Conservation (phyloP, 2,888 invertebrate genomes). For the Aplocera efformata region DNA sequence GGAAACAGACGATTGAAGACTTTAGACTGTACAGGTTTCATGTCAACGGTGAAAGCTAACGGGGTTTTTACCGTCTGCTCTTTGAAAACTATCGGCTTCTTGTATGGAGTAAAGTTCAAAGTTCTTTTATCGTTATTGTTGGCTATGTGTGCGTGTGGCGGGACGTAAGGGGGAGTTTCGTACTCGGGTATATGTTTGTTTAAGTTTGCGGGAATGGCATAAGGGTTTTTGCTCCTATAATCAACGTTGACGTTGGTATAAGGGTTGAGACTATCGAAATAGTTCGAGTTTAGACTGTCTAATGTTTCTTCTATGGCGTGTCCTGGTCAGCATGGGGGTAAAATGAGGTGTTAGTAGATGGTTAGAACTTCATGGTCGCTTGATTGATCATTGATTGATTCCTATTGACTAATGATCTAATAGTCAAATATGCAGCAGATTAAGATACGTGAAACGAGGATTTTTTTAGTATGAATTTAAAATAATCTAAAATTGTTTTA, state of each 20-base stretch:
- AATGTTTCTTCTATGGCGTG: constrained; percentile 56
- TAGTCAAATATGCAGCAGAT: too few species aligned
- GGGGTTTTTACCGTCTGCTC: constrained; percentile 57
- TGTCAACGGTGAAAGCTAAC: constrained; percentile 60
- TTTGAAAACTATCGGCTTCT: constrained; percentile 58
- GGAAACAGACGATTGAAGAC: constrained; percentile 71
- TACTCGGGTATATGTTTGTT: constrained; percentile 70
- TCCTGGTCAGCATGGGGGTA: constrained; percentile 67
- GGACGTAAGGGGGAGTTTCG: constrained; percentile 62
- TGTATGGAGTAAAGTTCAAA: constrained; percentile 45
- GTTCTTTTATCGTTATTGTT: constrained; percentile 41
- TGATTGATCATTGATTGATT: constrained; percentile 7
- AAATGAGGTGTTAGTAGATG: constrained; percentile 31
- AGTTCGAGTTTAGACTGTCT: constrained; percentile 68
- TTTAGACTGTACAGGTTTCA: constrained; percentile 61
- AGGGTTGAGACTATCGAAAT: constrained; percentile 69
- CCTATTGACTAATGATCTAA: too few species aligned
- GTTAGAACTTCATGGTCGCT: constrained; percentile 2
- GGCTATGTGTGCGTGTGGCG: constrained; percentile 62
- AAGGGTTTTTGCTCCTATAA: constrained; percentile 71
- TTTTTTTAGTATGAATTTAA: too few species aligned
- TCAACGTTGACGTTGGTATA: constrained; percentile 54
- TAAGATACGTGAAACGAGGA: too few species aligned
- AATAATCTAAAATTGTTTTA: too few species aligned
- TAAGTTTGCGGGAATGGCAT: constrained; percentile 74